Evolutionary conservation across 37 sponge, comb jelly and placozoan genomes (phyloP), one percentile per base, ranked within the genome.

Genomic region (Eunapius fragilis): DNA sequence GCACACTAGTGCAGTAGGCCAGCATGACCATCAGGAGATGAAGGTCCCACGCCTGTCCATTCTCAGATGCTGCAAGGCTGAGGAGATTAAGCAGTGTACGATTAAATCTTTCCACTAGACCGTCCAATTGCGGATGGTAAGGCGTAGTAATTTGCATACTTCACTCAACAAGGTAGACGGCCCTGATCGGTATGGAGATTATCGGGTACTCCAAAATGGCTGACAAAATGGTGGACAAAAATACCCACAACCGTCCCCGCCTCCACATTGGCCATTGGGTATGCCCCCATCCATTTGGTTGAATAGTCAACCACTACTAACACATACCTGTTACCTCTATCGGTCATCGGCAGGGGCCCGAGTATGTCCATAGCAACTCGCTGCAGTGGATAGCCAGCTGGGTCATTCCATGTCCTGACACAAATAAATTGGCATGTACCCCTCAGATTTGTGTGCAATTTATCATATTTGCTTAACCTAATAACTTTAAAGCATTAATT

Each of bases 81-180:
- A 75, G 76, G 32, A 75, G 26, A 5, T 28, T 75, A 28, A 75
- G 35, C 33, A 75, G 33, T 25, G 76, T 75, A 28, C 76, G 31
- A 34, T 75, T 75, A 33, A 75, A 75, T 31, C 76, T 28, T 33
- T 75, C 76, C 25, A 75, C 31, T 33, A 75, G 41, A 41, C 41
- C 30, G 25, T 25, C 68, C 31, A 68, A 31, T 47, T 80, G 68
- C 30, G 67, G 68, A 25, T 49, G 31, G 80, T 67, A 47, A 67
- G 32, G 49, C 68, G 67, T 49, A 80, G 67, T 31, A n/a, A 23
- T 30, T 28, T 7, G 75, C 75, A 74, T 23, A 28, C 33, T 30
- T 74, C 75, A 2, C 14, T 35, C 33, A 74, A 34, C 75, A 74
- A n/a, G 31, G 0, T 35, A 9, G 76, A 76, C 76, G 37, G 10